A percentile compares a stretch with the other conserved stretches of the same genome.
These are phyloP conservation scores for Torymus auratus DNA, from an alignment of 2,888 invertebrate genomes.

Conservation along the genomic window DNA sequence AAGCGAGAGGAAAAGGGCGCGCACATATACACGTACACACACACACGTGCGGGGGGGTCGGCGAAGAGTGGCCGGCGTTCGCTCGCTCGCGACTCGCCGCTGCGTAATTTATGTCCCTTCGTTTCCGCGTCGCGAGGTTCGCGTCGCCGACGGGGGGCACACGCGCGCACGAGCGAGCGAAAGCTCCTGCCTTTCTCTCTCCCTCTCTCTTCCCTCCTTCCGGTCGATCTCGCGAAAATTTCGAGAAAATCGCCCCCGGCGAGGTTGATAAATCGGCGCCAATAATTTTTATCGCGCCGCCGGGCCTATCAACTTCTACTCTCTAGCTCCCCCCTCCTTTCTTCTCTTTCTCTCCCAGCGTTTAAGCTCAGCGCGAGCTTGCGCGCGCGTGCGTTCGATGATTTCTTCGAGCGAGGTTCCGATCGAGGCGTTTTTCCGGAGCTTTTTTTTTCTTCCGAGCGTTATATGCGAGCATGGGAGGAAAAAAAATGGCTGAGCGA, in stretches of 20 bases:
- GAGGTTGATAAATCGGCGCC: slow-evolving; percentile 70
- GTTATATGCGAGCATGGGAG: neutral
- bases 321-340: slow-evolving; percentile 51
- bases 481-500: slow-evolving; percentile 26
- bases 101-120: slow-evolving; percentile 74
- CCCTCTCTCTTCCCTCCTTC: slow-evolving; percentile 35
- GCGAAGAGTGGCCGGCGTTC: slow-evolving; percentile 63
- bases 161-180: slow-evolving; percentile 61
- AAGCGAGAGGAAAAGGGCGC: slow-evolving; percentile 58
- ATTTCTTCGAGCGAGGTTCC: slow-evolving; percentile 67
- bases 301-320: slow-evolving; percentile 60
- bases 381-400: slow-evolving; percentile 60
- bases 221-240: slow-evolving; percentile 68
- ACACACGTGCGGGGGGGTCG: slow-evolving; percentile 43
- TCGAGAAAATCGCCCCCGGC: slow-evolving; percentile 70
- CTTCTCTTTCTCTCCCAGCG: slow-evolving; percentile 44
- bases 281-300: slow-evolving; percentile 69
- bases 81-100: slow-evolving; percentile 61
- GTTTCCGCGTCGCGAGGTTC: slow-evolving; percentile 74
- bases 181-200: slow-evolving; percentile 61
- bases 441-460: neutral
- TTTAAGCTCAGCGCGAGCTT: slow-evolving; percentile 56
- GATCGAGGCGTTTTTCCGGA: slow-evolving; percentile 42
- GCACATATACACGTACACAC: neutral
- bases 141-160: slow-evolving; percentile 69